phyloP scores from a whole-genome alignment of 1,140 invertebrate species.

The Brachionus manjavacas region DNA sequence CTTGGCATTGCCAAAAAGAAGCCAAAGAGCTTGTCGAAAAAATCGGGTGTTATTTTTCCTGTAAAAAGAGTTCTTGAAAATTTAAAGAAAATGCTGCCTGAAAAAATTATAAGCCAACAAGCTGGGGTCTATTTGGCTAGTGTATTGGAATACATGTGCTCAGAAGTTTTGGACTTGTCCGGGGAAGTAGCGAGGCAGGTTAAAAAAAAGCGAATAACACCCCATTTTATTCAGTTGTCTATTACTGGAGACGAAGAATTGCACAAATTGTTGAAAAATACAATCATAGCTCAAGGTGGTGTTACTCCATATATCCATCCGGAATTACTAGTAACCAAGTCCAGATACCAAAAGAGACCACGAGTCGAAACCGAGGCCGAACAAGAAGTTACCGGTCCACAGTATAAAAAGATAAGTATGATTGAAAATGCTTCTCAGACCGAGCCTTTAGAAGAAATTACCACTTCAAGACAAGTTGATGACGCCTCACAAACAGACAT shows the following conservation, averaged over 20 bases:
- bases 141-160: constrained; percentile 26
- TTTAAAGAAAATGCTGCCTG: background rate
- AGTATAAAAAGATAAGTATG: background rate
- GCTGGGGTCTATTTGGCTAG: background rate
- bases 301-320: constrained; percentile 31
- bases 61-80: background rate
- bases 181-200: background rate
- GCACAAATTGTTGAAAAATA: constrained; percentile 15
- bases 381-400: background rate
- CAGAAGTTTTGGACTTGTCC: constrained; percentile 13
- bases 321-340: background rate
- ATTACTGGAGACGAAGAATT: constrained; percentile 16
- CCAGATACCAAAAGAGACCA: background rate
- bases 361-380: background rate
- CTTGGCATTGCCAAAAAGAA: constrained; percentile 16
- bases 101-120: constrained; percentile 23
- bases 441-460: background rate
- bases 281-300: constrained; percentile 29
- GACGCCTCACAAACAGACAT: background rate
- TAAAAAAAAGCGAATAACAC: constrained; percentile 37
- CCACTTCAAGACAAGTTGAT: background rate
- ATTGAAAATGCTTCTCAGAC: background rate
- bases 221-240: background rate
- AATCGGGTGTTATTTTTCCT: constrained; percentile 23
- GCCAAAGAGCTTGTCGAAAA: background rate